Evolutionary conservation across 2,888 invertebrate genomes (phyloP), one percentile per base, ranked within the genome.

Genomic region (Hydrotaea cyrtoneurina): DNA sequence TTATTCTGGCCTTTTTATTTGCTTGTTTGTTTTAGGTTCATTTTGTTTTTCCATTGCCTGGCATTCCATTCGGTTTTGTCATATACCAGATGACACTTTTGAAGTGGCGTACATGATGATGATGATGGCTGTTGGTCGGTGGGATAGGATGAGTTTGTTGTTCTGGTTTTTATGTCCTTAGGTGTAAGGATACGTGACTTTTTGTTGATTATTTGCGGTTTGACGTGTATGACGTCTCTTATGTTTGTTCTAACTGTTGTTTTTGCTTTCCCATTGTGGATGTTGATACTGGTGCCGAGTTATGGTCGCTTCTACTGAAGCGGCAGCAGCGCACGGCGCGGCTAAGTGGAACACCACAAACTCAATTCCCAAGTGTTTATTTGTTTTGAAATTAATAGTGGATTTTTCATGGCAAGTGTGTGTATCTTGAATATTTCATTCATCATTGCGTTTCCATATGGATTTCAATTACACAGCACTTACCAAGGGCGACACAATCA

Each of bases 121-220:
- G 53, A 53, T 59, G 59, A 78, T 57, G 74, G 57, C 55, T 55
- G 74, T 57, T 57, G 55, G 53, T 77, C 0, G 17, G n/a, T 64
- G 23, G 43, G 71, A 57, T 64, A 23, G 43, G 71, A 59, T 46
- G 71, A 77, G 46, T 46, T 46, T 62, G 69, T 57, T n/a, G 69
- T 76, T 78, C 46, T 72, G 62, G 71, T 82, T 80, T 82, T 74
- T 80, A 77, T 85, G 77, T 74, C 85, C 85, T 85, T 82, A 82
- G 82, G 85, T 82, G 77, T 82, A 74, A 78, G 74, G 73, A 77
- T 85, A 85, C 85, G 82, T 85, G 85, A 85, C 85, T 85, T 85
- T 85, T 50, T 85, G 85, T 85, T 85, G 82, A 82, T 85, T 80
- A 82, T 82, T 80, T 85, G 82, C 74, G 62, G 53, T 75, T 75